A percentile compares a stretch with the other conserved stretches of the same genome.
phyloP scores from a whole-genome alignment of 2,797 vertebrate genomes.

The Chiloscyllium punctatum region DNA sequence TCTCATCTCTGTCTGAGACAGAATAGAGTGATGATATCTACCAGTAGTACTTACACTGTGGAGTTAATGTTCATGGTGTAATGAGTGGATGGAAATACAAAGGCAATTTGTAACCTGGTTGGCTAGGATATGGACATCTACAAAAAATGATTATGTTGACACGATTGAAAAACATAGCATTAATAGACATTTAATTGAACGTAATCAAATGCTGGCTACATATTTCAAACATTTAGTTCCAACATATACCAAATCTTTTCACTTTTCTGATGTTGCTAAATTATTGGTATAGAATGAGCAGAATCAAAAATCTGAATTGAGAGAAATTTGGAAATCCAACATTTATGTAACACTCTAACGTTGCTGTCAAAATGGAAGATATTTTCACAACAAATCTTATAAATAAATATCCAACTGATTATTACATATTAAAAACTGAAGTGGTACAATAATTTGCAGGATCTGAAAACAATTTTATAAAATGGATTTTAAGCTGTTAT shows the following conservation, averaged over 20 bases:
- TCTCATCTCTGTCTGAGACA: not conserved
- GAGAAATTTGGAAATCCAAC: not conserved
- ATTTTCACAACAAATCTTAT: conserved; percentile 1
- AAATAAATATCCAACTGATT: not conserved
- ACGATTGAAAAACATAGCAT: not conserved
- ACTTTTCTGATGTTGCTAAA: not conserved
- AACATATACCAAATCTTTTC: not conserved
- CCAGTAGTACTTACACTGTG: not conserved
- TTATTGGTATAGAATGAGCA: not conserved
- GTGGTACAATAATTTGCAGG: not conserved
- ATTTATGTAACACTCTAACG: not conserved
- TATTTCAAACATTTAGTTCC: not conserved
- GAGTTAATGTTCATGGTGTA: not conserved
- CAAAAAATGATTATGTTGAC: not conserved
- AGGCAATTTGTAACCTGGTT: not conserved
- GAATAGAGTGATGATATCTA: not conserved
- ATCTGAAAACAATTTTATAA: not conserved
- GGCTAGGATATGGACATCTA: not conserved
- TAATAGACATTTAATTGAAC: not conserved
- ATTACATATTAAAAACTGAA: not conserved
- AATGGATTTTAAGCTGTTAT: not conserved
- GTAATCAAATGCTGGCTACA: not conserved
- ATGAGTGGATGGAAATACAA: not conserved
- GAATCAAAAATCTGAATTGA: not conserved
- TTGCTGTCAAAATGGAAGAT: not conserved